Evolutionary conservation across 2,888 invertebrate species (phyloP), one percentile per base, ranked within the genome.

Genomic region (Leptopterna dolabrata): DNA sequence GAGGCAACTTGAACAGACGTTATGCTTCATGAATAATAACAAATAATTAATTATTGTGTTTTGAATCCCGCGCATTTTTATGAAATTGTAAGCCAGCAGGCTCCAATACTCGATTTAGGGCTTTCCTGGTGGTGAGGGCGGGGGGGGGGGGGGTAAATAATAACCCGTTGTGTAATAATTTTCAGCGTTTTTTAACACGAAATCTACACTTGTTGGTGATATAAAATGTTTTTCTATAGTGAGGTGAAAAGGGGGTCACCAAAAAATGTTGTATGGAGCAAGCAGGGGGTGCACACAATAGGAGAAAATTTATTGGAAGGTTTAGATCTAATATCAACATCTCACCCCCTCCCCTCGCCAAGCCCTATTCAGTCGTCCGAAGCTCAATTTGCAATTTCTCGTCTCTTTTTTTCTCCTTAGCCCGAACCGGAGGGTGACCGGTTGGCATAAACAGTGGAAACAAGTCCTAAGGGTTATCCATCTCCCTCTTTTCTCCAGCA

Each of bases 321-420:
- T 85, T 85, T 85, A 85, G 85, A 85, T 85, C 85, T 85, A 85
- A 85, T 85, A 85, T 85, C 85, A 85, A 85, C 85, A 73, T 85
- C 47, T 85, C 85, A 45, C 85, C 85, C 83, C 85, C n/a, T n/a
- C n/a, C n/a, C n/a, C n/a, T n/a, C n/a, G n/a, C n/a, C 36, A 14
- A 81, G 55, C 85, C 45, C 85, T 76, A 85, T 85, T 85, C 85
- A 85, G 73, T 63, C 76, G 85, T 73, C 85, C 85, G 81, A 85
- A 83, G 85, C 76, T 87, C 87, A 87, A 87, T 87, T 87, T 87
- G 87, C 87, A 87, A 87, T 87, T 87, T 87, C 85, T 78, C 85
- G 36, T 84, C 87, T 76, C 78, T 87, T 85, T 87, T 85, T 87
- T 76, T 81, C 82, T 87, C 87, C 47, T 82, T 81, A 76, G 73